phyloP scores from a whole-genome alignment of 2,113 vertebrate genomes.

The Bufo bufo region DNA sequence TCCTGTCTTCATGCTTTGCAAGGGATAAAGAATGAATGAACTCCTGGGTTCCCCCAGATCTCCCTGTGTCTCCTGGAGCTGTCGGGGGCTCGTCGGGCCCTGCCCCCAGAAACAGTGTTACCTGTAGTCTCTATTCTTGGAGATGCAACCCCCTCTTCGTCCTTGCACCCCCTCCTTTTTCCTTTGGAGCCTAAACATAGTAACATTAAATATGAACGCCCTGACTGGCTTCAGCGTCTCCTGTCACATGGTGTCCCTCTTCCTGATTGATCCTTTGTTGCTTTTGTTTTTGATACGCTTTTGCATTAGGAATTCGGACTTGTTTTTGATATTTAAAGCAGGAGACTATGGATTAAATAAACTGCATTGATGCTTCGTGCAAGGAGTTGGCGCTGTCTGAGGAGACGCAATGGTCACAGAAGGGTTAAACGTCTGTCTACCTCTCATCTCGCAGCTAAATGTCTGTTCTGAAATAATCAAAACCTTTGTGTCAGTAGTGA shows the following conservation, averaged over 20 bases:
- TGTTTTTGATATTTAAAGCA: constrained; percentile 2
- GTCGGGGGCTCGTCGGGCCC: background rate
- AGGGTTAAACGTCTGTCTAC: constrained; percentile 5
- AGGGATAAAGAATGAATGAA: background rate
- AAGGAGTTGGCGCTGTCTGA: background rate
- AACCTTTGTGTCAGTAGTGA: background rate
- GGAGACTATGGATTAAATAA: constrained; percentile 19
- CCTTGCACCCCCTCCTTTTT: no score
- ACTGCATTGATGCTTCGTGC: background rate
- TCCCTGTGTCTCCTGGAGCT: background rate
- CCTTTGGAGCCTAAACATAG: background rate
- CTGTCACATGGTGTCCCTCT: background rate
- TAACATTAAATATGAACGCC: background rate
- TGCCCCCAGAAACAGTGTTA: constrained; percentile 29
- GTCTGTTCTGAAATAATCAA: constrained; percentile 29
- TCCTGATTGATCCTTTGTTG: background rate
- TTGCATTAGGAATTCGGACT: constrained; percentile 14
- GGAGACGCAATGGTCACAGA: background rate
- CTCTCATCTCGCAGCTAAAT: constrained; percentile 39
- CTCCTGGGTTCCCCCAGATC: background rate
- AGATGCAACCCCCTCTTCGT: background rate
- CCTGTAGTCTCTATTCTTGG: background rate
- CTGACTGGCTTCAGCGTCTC: background rate
- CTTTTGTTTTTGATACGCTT: constrained; percentile 40
- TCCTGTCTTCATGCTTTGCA: background rate